These are phyloP conservation scores for Hirudinaria manillensis DNA, from an alignment of 2,888 invertebrate genomes.

Conservation along the genomic window DNA sequence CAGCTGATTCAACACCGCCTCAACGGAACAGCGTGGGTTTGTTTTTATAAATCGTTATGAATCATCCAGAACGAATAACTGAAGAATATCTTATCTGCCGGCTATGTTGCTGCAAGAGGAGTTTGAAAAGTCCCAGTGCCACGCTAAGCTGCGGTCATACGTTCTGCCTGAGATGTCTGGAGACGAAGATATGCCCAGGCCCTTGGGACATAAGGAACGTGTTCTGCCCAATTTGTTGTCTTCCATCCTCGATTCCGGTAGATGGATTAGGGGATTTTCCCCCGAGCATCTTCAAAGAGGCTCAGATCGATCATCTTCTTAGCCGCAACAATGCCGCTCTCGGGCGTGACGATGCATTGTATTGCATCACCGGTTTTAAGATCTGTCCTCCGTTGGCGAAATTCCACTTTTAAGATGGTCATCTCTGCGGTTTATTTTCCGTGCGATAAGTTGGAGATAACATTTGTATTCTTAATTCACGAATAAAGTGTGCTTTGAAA, in stretches of 20 bases:
- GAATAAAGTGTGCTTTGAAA: too few relatives aligned
- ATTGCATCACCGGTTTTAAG: constrained; percentile 6
- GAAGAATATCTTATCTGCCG: constrained; percentile 22
- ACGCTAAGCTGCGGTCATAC: constrained; percentile 22
- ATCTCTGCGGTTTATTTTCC: background rate
- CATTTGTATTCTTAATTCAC: too few relatives aligned
- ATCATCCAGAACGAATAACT: constrained; percentile 9
- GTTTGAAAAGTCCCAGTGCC: constrained; percentile 14
- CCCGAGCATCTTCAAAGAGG: background rate
- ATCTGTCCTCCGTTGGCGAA: background rate
- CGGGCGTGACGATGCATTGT: constrained; percentile 11
- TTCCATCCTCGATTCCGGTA: constrained; percentile 8
- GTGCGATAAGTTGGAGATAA: too few relatives aligned
- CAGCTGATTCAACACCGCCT: background rate
- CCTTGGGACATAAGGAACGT: background rate
- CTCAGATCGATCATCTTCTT: constrained; percentile 22
- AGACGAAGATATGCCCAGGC: background rate
- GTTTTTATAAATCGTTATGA: background rate
- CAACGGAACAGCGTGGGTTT: background rate
- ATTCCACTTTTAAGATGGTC: background rate
- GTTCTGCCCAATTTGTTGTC: constrained; percentile 23
- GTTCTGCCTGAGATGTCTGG: constrained; percentile 10
- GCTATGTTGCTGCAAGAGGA: background rate
- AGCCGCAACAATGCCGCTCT: constrained; percentile 21
- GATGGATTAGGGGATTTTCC: background rate